Evolutionary conservation across 2,888 invertebrate genomes (phyloP).

Genomic region (Coecobrya sp.): DNA sequence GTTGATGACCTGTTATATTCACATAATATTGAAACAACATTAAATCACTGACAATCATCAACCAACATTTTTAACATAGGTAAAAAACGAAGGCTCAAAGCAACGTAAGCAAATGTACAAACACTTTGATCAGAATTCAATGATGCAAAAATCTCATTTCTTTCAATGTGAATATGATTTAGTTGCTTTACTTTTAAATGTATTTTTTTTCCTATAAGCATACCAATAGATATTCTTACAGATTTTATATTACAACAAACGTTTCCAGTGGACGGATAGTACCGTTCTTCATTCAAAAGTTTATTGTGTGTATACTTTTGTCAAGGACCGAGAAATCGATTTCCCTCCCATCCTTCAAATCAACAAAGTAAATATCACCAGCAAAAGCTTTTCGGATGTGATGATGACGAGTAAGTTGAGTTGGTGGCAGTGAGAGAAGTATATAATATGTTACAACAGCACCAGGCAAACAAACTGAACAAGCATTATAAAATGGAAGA

Average conservation of each 20-base stretch:
- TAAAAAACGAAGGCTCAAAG: neutral
- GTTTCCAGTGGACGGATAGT: slow-evolving; percentile 42
- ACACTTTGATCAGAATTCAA: neutral
- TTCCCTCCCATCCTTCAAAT: slow-evolving; percentile 86
- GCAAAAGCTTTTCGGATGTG: slow-evolving; percentile 69
- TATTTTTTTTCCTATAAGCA: neutral
- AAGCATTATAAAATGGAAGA: slow-evolving; percentile 31
- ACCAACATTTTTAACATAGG: neutral
- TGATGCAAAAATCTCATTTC: neutral
- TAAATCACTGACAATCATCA: neutral
- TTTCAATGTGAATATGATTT: neutral
- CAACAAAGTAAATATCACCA: slow-evolving; percentile 86
- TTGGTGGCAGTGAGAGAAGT: slow-evolving; percentile 29
- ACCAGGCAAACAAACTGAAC: slow-evolving; percentile 49
- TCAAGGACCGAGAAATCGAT: slow-evolving; percentile 86
- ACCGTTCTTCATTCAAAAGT: slow-evolving; percentile 59
- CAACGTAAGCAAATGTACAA: neutral
- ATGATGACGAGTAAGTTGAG: slow-evolving; percentile 54
- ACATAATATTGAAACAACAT: no score
- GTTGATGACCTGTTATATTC: no score
- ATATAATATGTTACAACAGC: slow-evolving; percentile 49
- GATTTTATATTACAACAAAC: slow-evolving; percentile 23
- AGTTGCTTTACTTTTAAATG: neutral
- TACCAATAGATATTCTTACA: neutral
- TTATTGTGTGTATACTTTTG: slow-evolving; percentile 78